phyloP scores from a whole-genome alignment of 2,113 vertebrate genomes.

The Nothobranchius furzeri region DNA sequence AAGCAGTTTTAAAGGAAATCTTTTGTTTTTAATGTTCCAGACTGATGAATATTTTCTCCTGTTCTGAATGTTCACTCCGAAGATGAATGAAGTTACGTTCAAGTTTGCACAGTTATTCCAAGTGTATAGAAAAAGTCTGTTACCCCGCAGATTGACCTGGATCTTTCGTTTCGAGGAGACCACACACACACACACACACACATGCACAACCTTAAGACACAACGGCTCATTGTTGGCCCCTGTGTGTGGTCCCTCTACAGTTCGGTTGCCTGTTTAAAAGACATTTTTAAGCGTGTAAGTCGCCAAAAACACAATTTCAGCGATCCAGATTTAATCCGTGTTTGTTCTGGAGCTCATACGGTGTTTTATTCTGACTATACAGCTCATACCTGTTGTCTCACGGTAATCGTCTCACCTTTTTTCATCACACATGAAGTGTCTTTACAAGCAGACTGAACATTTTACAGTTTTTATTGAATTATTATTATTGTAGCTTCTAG shows the following conservation, averaged over 20 bases:
- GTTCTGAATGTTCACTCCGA: slow-evolving; percentile 69
- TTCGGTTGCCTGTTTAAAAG: slow-evolving; percentile 52
- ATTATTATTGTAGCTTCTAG: slow-evolving; percentile 29
- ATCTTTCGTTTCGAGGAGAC: slow-evolving; percentile 41
- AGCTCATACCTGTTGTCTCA: slow-evolving; percentile 22
- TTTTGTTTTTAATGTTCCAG: background rate
- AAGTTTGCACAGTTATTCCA: slow-evolving; percentile 65
- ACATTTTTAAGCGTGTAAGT: slow-evolving; percentile 50
- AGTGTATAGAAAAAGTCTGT: slow-evolving; percentile 50
- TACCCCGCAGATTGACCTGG: slow-evolving; percentile 37
- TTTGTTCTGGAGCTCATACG: slow-evolving; percentile 39
- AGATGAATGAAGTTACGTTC: slow-evolving; percentile 72
- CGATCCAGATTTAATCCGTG: slow-evolving; percentile 49
- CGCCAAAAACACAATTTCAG: slow-evolving; percentile 57
- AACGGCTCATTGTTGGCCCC: slow-evolving; percentile 65
- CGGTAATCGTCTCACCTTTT: slow-evolving; percentile 20
- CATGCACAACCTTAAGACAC: slow-evolving; percentile 46
- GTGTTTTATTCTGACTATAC: slow-evolving; percentile 47
- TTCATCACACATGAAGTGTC: slow-evolving; percentile 37
- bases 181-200: slow-evolving; percentile 60
- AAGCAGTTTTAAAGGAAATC: slow-evolving; percentile 5
- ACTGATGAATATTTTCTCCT: slow-evolving; percentile 38
- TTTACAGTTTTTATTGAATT: slow-evolving; percentile 28
- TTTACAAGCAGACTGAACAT: slow-evolving; percentile 40
- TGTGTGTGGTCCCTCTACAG: slow-evolving; percentile 68